Percentiles rank a stretch among this genome's conserved stretches.
Conservation (phyloP, 2,113 vertebrate species). For the Lathamus discolor region DNA sequence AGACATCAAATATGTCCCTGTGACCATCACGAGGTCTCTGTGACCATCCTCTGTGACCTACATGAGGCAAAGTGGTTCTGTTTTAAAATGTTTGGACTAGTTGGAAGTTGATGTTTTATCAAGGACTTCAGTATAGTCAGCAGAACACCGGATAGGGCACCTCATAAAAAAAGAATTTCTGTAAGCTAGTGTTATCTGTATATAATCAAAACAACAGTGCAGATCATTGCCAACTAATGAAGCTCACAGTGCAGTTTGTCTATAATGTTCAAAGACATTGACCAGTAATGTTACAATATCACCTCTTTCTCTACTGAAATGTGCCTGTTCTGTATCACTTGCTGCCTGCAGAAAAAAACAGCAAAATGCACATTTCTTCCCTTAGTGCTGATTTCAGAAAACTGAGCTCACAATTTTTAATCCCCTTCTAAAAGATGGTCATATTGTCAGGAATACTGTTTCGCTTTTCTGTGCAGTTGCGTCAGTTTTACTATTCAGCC, state of each 20-base stretch:
- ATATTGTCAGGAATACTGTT: neutral
- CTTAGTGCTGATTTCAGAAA: neutral
- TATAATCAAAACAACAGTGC: neutral
- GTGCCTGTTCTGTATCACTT: neutral
- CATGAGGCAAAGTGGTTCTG: neutral
- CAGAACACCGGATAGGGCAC: neutral
- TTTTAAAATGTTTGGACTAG: neutral
- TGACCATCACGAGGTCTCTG: neutral
- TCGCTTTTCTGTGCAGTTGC: constrained; percentile 85
- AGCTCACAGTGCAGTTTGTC: neutral
- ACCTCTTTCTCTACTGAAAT: neutral
- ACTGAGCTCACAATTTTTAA: neutral
- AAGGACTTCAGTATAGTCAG: neutral
- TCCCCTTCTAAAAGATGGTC: neutral
- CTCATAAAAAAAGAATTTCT: neutral
- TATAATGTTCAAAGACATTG: neutral
- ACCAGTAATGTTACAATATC: neutral
- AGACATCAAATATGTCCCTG: neutral
- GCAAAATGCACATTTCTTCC: neutral
- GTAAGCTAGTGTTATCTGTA: neutral
- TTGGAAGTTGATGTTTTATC: neutral
- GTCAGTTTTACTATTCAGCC: constrained; percentile 94
- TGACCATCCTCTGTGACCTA: neutral
- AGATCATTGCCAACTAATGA: neutral
- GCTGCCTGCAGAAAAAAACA: neutral